These are phyloP conservation scores for Leiothrix lutea DNA, from an alignment of 2,113 vertebrate species.

Conservation along the genomic window DNA sequence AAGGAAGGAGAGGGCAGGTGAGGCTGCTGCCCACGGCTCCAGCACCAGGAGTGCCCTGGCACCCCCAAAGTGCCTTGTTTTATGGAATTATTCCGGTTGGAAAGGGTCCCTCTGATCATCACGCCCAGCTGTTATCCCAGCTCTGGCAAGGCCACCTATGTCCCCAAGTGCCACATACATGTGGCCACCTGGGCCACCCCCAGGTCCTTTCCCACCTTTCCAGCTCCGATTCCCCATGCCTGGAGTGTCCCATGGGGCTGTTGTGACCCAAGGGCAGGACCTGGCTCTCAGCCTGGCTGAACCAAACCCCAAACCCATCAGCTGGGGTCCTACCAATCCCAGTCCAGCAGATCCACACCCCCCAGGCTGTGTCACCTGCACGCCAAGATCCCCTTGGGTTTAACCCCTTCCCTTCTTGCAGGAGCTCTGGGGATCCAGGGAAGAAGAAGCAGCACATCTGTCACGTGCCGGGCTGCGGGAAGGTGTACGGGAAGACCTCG, in stretches of 20 bases:
- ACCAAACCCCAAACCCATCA: background rate
- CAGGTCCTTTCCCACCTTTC: background rate
- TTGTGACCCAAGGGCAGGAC: background rate
- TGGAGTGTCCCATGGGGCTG: background rate
- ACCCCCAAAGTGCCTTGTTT: fast-evolving
- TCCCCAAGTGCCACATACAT: background rate
- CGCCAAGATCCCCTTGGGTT: fast-evolving
- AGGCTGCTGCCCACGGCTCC: fast-evolving
- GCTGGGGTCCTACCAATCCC: fast-evolving
- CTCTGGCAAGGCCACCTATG: background rate
- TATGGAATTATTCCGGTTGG: fast-evolving
- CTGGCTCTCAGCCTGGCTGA: background rate
- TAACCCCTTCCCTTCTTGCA: background rate
- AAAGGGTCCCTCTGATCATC: background rate
- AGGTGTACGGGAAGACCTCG: conserved; percentile 95
- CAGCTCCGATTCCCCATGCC: fast-evolving
- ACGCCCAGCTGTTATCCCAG: background rate
- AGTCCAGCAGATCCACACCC: fast-evolving
- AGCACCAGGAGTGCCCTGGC: background rate
- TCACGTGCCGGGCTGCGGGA: conserved; percentile 90
- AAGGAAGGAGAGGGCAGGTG: conserved; percentile 94
- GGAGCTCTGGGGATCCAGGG: conserved; percentile 83
- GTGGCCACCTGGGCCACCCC: background rate
- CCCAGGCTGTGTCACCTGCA: background rate
- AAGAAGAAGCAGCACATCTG: conserved; percentile 98